phyloP scores from a whole-genome alignment of 2,888 invertebrate genomes.

The Tetheella fluctuosa region DNA sequence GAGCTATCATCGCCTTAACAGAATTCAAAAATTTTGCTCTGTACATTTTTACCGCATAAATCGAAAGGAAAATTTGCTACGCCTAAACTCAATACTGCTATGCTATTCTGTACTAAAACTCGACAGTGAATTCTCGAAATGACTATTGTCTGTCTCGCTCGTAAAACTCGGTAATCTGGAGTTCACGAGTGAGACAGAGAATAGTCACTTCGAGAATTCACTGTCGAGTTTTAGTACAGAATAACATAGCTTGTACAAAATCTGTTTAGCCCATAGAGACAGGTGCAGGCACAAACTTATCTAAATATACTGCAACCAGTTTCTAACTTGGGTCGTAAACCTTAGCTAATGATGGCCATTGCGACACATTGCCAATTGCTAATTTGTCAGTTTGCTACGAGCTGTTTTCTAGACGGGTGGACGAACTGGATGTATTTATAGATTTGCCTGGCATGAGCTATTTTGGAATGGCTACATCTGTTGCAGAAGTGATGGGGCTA shows the following conservation, averaged over 20 bases:
- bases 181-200: too few species aligned
- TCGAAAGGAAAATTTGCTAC: too few species aligned
- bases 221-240: too few species aligned
- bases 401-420: conserved; percentile 30
- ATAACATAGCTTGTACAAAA: too few species aligned
- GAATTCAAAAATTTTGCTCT: too few species aligned
- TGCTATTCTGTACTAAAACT: too few species aligned
- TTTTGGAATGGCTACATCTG: conserved; percentile 1
- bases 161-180: too few species aligned
- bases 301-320: conserved; percentile 38
- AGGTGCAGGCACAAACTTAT: conserved; percentile 16
- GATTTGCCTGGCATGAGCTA: neutral
- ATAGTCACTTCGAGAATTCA: too few species aligned
- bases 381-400: conserved; percentile 42
- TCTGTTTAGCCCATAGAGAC: neutral
- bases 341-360: conserved; percentile 38
- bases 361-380: conserved; percentile 42
- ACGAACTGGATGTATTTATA: conserved; percentile 9
- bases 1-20: too few species aligned
- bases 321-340: conserved; percentile 43
- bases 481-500: neutral
- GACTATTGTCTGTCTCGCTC: too few species aligned
- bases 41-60: too few species aligned
- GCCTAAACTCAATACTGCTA: neutral
- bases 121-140: too few species aligned